Evolutionary conservation across 2,888 invertebrate species (phyloP), one percentile per base, ranked within the genome.

Genomic region (Baronia brevicornis): DNA sequence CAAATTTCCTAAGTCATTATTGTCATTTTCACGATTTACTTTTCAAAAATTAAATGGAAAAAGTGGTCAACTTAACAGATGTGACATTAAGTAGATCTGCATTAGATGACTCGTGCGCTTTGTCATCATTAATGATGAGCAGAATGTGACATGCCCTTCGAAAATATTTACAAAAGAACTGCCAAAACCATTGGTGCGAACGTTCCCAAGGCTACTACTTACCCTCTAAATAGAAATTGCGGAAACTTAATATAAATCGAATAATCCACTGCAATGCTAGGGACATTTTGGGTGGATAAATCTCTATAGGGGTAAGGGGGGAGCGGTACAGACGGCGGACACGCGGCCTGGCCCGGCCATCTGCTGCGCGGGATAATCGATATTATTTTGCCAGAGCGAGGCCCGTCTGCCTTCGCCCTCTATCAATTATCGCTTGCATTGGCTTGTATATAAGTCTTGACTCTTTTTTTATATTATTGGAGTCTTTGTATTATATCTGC

Each of bases 211-310:
- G 41, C 57, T 34, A 23, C 36, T 38, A 51, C 54, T 56, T 54
- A 61, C 79, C 73, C 74, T 77, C 70, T 63, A 61, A 72, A 72
- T 71, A 66, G 74, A 69, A 78, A 77, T 75, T 72, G 72, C 77
- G 80, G 77, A 82, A 82, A 84, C 78, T 73, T 75, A 80, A 80
- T 82, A 80, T 79, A 82, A 82, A 80, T 78, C 75, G 78, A 68
- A 80, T 82, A 79, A 82, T 75, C 71, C 66, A 72, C 68, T 75
- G 61, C 66, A 59, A 63, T 66, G 66, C 63, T 65, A 75, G 82
- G 79, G 73, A 69, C 61, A 65, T 73, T 79, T 75, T 59, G 72
- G 70, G 68, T 61, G 74, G 71, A 79, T 78, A 75, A 77, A 78
- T 79, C 74, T 79, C 68, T 71, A 78, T 79, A 69, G 75, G 79